phyloP scores from a whole-genome alignment of 2,113 vertebrate species.

The Rhizomys pruinosus region DNA sequence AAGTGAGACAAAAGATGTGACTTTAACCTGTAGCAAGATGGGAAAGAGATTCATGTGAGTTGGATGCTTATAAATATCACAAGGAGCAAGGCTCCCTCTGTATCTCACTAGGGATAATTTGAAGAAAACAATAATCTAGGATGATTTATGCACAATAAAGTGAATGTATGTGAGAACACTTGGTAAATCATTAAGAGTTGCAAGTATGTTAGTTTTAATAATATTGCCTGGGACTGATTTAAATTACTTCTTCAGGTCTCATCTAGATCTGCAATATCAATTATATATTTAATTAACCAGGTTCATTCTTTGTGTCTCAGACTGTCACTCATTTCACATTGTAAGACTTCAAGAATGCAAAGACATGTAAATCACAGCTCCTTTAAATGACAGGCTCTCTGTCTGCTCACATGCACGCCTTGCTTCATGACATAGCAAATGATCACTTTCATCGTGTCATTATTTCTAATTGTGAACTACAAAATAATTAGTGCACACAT shows the following conservation, averaged over 20 bases:
- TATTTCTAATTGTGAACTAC: background rate
- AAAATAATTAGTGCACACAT: background rate
- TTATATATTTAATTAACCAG: background rate
- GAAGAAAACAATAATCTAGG: background rate
- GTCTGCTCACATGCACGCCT: background rate
- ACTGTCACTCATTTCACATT: background rate
- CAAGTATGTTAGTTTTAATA: background rate
- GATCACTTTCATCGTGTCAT: background rate
- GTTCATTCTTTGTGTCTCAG: background rate
- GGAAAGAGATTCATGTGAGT: background rate
- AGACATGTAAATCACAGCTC: background rate
- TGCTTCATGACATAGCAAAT: background rate
- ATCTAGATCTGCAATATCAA: background rate
- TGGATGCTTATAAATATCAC: background rate
- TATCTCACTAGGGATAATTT: background rate
- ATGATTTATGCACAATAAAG: background rate
- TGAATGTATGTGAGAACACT: background rate
- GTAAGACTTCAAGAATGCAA: conserved; percentile 30
- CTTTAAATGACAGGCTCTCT: background rate
- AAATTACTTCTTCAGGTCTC: background rate
- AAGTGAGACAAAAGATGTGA: background rate
- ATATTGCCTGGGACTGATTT: background rate
- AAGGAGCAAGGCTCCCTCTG: background rate
- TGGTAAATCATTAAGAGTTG: background rate
- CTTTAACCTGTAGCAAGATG: background rate